Conservation (phyloP, 2,888 invertebrate species). For the Ferrisia virgata region DNA sequence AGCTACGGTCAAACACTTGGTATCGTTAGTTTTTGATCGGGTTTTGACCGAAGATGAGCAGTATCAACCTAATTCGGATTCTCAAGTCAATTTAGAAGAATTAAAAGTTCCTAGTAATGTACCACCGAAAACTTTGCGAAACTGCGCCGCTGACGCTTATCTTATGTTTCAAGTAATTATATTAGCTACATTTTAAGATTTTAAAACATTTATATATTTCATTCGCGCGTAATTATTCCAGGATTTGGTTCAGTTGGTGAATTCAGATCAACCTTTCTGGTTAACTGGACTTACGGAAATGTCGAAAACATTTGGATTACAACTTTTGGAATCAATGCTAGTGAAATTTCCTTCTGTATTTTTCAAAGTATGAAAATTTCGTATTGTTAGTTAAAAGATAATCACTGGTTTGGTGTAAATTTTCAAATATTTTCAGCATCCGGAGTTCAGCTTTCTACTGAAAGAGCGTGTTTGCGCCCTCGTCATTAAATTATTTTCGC, state of each 20-base stretch:
- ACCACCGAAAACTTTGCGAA: conserved; percentile 77
- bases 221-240: too few relatives aligned
- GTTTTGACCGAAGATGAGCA: conserved; percentile 72
- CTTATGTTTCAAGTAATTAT: conserved; percentile 79
- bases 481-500: conserved; percentile 97
- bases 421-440: conserved; percentile 63
- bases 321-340: conserved; percentile 88
- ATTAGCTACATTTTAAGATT: neutral
- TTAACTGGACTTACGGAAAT: conserved; percentile 93
- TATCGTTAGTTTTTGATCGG: conserved; percentile 85
- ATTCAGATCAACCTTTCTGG: conserved; percentile 95
- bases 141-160: conserved; percentile 91
- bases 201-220: neutral
- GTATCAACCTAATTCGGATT: conserved; percentile 49
- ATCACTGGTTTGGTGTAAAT: neutral
- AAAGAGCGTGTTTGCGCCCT: conserved; percentile 97
- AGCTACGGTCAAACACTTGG: conserved; percentile 92
- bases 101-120: conserved; percentile 71
- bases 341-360: conserved; percentile 81
- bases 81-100: conserved; percentile 71
- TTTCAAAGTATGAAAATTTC: conserved; percentile 63
- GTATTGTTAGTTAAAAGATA: neutral
- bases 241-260: conserved; percentile 94
- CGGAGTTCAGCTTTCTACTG: conserved; percentile 87
- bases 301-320: conserved; percentile 94